Evolutionary conservation across 2,888 invertebrate species (phyloP).

Genomic region (Eupithecia subumbrata): DNA sequence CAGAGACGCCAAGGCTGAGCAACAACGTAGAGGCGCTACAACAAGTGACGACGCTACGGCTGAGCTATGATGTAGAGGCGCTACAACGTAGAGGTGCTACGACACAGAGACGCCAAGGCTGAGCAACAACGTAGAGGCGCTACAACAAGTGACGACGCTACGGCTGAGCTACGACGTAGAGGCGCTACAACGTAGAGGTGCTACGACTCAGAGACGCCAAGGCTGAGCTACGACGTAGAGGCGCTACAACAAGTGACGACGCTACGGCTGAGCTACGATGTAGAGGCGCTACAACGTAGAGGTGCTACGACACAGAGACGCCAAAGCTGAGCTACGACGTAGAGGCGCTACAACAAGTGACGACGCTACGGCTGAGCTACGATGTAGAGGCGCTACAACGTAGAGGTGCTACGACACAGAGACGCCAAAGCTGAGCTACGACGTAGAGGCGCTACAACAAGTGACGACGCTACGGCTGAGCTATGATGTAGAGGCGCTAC

Average conservation of each 20-base stretch:
- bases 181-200: not conserved
- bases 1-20: not conserved
- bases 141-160: not conserved
- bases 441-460: not conserved
- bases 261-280: not conserved
- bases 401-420: not conserved
- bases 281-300: not conserved
- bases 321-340: not conserved
- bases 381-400: not conserved
- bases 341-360: not conserved
- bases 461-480: no score
- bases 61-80: not conserved
- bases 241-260: not conserved
- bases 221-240: not conserved
- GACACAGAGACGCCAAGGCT: not conserved
- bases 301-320: not conserved
- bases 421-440: not conserved
- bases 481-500: not conserved
- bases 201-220: not conserved
- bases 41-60: not conserved
- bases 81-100: not conserved
- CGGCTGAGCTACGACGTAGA: not conserved
- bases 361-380: not conserved
- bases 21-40: not conserved
- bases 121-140: not conserved